phyloP scores from a whole-genome alignment of 2,797 vertebrate species.

The Sebastes minor region DNA sequence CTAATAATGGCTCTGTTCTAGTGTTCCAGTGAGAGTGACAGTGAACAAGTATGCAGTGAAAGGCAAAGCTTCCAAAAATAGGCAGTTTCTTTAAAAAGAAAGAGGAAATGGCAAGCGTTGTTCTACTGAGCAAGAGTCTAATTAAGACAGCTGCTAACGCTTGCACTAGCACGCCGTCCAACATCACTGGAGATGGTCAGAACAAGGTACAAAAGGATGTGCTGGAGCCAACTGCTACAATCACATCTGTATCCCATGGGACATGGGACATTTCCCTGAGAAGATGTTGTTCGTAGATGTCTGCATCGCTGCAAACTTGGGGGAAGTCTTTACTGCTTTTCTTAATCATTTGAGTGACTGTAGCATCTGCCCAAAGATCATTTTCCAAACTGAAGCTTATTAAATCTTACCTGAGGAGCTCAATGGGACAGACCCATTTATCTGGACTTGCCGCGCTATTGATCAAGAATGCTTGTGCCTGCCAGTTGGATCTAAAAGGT shows the following conservation, averaged over 20 bases:
- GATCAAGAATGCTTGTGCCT: background rate
- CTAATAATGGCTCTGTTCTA: background rate
- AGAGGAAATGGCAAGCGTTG: no score
- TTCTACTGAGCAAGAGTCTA: background rate
- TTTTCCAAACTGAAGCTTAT: background rate
- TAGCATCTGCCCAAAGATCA: background rate
- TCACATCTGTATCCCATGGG: no score
- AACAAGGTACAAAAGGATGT: no score
- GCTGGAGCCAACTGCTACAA: no score
- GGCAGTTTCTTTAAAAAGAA: background rate
- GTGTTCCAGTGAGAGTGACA: background rate
- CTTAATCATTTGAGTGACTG: background rate
- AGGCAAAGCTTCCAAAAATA: background rate
- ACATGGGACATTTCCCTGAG: no score
- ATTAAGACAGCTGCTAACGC: background rate
- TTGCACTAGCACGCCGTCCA: background rate
- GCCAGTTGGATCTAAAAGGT: background rate
- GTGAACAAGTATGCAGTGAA: background rate
- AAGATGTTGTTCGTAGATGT: background rate
- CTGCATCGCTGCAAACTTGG: background rate
- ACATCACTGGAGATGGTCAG: background rate
- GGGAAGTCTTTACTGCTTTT: background rate
- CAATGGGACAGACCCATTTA: background rate
- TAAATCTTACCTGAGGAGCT: background rate
- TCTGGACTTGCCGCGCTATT: background rate